A percentile compares a stretch with the other conserved stretches of the same genome.
These are phyloP conservation scores for Ibidorhyncha struthersii DNA, from an alignment of 2,113 vertebrate species.

Conservation along the genomic window DNA sequence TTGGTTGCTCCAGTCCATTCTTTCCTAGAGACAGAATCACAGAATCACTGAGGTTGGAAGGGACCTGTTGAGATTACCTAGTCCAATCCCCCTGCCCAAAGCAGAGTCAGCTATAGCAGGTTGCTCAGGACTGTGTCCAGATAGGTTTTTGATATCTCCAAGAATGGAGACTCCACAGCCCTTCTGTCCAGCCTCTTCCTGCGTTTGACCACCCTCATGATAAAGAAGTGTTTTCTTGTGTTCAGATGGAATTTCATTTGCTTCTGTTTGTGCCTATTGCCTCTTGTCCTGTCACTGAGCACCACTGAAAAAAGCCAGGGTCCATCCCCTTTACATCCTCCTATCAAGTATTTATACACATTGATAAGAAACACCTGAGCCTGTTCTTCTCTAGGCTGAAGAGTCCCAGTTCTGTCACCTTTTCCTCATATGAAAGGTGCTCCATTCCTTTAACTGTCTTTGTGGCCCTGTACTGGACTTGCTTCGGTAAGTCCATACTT, in stretches of 20 bases:
- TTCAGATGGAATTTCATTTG: not conserved
- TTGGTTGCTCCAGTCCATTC: not conserved
- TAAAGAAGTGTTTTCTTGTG: not conserved
- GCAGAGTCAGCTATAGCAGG: not conserved
- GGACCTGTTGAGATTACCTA: not conserved
- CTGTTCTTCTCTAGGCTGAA: not conserved
- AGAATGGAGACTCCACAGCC: not conserved
- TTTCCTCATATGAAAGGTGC: not conserved
- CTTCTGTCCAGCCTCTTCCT: not conserved
- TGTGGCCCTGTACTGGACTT: not conserved
- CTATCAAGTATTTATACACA: not conserved
- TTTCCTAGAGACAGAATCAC: not conserved
- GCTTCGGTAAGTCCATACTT: not conserved
- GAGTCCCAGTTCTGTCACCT: not conserved
- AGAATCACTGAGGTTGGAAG: not conserved
- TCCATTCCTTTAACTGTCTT: not conserved
- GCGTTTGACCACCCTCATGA: not conserved
- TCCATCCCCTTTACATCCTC: not conserved
- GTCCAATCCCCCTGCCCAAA: not conserved
- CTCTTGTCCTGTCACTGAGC: not conserved
- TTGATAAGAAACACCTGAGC: not conserved
- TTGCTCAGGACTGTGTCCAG: not conserved
- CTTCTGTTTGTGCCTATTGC: not conserved
- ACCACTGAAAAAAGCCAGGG: not conserved
- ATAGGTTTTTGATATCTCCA: not conserved